phyloP scores from a whole-genome alignment of 1,140 invertebrate genomes.

The Drosophila bipectinata region DNA sequence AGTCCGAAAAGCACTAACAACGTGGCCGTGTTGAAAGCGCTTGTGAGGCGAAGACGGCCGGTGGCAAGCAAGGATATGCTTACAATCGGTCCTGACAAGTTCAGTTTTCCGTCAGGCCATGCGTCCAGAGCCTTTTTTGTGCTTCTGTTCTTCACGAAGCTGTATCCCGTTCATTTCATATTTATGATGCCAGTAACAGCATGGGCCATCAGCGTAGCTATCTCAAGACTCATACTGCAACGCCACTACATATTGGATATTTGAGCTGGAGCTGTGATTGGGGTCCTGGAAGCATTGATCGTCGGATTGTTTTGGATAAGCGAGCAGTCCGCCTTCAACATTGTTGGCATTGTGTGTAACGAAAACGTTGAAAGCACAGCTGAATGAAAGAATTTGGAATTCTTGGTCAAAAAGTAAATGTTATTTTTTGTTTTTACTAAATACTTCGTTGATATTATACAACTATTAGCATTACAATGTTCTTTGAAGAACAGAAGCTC shows the following conservation, averaged over 20 bases:
- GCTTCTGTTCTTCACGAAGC: slow-evolving; percentile 88
- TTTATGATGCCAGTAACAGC: slow-evolving; percentile 87
- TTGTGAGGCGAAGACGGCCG: slow-evolving; percentile 91
- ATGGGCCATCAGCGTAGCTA: slow-evolving; percentile 90
- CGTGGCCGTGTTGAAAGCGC: slow-evolving; percentile 92
- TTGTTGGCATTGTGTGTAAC: slow-evolving; percentile 50
- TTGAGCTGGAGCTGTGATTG: slow-evolving; percentile 89
- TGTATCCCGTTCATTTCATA: slow-evolving; percentile 87
- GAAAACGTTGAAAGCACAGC: slow-evolving; percentile 20
- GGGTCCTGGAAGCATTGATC: slow-evolving; percentile 89
- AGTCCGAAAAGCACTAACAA: slow-evolving; percentile 59
- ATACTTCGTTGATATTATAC: slow-evolving; percentile 21
- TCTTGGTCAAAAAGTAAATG: not conserved
- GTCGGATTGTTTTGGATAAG: slow-evolving; percentile 89
- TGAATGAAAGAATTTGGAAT: slow-evolving; percentile 6
- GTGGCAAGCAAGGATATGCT: slow-evolving; percentile 88
- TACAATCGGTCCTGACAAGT: slow-evolving; percentile 91
- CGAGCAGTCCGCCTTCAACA: slow-evolving; percentile 36
- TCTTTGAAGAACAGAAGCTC: not conserved
- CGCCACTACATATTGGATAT: slow-evolving; percentile 96
- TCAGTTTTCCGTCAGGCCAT: slow-evolving; percentile 98
- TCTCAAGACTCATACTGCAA: slow-evolving; percentile 89
- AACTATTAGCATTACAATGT: not conserved
- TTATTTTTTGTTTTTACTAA: slow-evolving; percentile 5
- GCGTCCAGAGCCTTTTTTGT: slow-evolving; percentile 93